These are phyloP conservation scores for Thyatira batis DNA, from an alignment of 2,888 invertebrate genomes.

Conservation along the genomic window DNA sequence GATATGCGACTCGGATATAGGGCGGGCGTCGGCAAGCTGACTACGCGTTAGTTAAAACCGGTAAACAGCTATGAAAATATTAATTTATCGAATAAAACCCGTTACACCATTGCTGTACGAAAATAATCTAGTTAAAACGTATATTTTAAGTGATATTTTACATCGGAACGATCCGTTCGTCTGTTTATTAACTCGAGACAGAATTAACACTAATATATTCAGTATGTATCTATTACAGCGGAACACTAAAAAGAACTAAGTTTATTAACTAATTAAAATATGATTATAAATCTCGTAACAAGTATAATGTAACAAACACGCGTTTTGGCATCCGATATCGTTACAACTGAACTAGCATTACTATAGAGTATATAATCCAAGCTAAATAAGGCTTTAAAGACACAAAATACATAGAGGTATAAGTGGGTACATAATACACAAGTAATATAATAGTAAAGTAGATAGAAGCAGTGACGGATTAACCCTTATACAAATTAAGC, in stretches of 20 bases:
- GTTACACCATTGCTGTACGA: slow-evolving; percentile 35
- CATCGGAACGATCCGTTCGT: slow-evolving; percentile 34
- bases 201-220: slow-evolving; percentile 25
- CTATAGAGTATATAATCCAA: slow-evolving; percentile 44
- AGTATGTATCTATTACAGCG: slow-evolving; percentile 15
- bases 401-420: slow-evolving; percentile 18
- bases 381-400: slow-evolving; percentile 42
- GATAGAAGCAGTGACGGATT: no score
- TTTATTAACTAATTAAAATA: slow-evolving; percentile 27
- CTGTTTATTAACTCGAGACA: slow-evolving; percentile 16
- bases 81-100: slow-evolving; percentile 42
- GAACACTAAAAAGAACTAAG: not conserved
- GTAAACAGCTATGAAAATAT: slow-evolving; percentile 72
- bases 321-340: slow-evolving; percentile 64
- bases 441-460: slow-evolving; percentile 17
- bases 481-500: no score
- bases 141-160: slow-evolving; percentile 30
- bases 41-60: slow-evolving; percentile 36
- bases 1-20: slow-evolving; percentile 56
- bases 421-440: slow-evolving; percentile 11
- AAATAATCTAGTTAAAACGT: slow-evolving; percentile 70
- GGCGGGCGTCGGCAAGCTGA: slow-evolving; percentile 19
- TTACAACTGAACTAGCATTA: slow-evolving; percentile 55
- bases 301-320: slow-evolving; percentile 44
- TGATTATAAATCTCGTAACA: slow-evolving; percentile 42